phyloP scores from a whole-genome alignment of 2,113 vertebrate genomes.

The Ageneiosus marmoratus region DNA sequence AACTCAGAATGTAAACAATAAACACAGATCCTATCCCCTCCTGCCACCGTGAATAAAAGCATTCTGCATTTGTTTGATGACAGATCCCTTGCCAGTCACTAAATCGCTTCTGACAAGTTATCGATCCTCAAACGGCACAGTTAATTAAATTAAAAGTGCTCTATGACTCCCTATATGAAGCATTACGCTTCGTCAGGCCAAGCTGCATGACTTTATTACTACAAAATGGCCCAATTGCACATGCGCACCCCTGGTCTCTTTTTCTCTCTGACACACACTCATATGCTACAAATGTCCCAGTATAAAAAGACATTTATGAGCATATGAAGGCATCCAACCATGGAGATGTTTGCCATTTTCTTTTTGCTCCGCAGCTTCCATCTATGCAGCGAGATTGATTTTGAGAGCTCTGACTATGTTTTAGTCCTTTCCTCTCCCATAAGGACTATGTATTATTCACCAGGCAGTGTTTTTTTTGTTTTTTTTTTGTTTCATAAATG shows the following conservation, averaged over 20 bases:
- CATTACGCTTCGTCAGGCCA: constrained; percentile 55
- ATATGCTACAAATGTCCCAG: constrained; percentile 25
- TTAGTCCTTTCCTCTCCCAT: constrained; percentile 63
- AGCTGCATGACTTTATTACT: constrained; percentile 65
- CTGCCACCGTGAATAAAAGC: constrained; percentile 34
- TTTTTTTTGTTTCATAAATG: constrained; percentile 59
- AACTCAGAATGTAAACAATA: constrained; percentile 61
- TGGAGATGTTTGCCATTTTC: constrained; percentile 74
- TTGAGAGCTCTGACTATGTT: constrained; percentile 69
- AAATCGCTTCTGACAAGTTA: constrained; percentile 61
- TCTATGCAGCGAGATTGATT: constrained; percentile 74
- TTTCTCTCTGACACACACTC: not conserved
- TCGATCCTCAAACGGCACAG: constrained; percentile 66
- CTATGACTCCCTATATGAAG: constrained; percentile 61
- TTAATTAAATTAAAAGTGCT: constrained; percentile 73
- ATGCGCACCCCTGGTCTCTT: constrained; percentile 36
- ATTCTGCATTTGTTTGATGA: constrained; percentile 56
- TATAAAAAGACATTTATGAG: constrained; percentile 78
- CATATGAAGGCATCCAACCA: constrained; percentile 72
- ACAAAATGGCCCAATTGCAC: constrained; percentile 65
- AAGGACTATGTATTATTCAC: constrained; percentile 76
- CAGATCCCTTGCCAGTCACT: constrained; percentile 42
- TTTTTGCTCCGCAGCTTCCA: constrained; percentile 72
- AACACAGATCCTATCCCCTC: constrained; percentile 38
- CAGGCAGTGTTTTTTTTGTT: constrained; percentile 53